phyloP scores from a whole-genome alignment of 2,888 invertebrate species.

The Crioceris asparagi region DNA sequence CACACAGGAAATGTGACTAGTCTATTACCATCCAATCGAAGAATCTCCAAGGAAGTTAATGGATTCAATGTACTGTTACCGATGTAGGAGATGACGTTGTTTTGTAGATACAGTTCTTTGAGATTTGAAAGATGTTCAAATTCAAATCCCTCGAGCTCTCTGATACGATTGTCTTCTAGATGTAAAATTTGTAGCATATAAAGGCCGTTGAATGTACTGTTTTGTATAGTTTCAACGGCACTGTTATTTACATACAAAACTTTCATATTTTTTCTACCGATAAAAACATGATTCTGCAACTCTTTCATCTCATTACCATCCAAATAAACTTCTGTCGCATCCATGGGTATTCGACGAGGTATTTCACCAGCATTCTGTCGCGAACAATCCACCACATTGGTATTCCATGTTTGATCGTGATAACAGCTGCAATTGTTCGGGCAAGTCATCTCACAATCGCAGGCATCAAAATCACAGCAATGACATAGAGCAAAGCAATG shows the following conservation, averaged over 20 bases:
- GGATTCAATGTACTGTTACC: conserved; percentile 71
- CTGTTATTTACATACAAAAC: conserved; percentile 78
- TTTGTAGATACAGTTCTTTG: conserved; percentile 74
- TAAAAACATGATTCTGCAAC: conserved; percentile 78
- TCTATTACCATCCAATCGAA: conserved; percentile 76
- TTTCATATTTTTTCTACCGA: conserved; percentile 81
- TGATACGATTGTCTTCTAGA: conserved; percentile 74
- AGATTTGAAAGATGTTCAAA: conserved; percentile 71
- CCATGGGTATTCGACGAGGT: conserved; percentile 83
- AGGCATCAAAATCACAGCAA: conserved; percentile 92
- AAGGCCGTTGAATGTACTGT: conserved; percentile 82
- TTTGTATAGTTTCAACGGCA: conserved; percentile 73
- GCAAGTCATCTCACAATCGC: conserved; percentile 95
- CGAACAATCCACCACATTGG: conserved; percentile 86
- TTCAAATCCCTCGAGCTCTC: conserved; percentile 70
- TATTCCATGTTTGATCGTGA: conserved; percentile 88
- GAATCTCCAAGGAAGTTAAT: conserved; percentile 64
- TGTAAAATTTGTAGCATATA: conserved; percentile 69
- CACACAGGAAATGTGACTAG: conserved; percentile 71
- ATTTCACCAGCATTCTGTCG: conserved; percentile 66
- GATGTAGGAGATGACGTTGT: conserved; percentile 70
- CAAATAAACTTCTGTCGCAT: conserved; percentile 84
- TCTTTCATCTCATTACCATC: conserved; percentile 82
- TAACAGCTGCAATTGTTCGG: conserved; percentile 90
- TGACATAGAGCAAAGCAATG: conserved; percentile 92